phyloP scores from a whole-genome alignment of 2,888 invertebrate genomes.

The Netelia melanura region DNA sequence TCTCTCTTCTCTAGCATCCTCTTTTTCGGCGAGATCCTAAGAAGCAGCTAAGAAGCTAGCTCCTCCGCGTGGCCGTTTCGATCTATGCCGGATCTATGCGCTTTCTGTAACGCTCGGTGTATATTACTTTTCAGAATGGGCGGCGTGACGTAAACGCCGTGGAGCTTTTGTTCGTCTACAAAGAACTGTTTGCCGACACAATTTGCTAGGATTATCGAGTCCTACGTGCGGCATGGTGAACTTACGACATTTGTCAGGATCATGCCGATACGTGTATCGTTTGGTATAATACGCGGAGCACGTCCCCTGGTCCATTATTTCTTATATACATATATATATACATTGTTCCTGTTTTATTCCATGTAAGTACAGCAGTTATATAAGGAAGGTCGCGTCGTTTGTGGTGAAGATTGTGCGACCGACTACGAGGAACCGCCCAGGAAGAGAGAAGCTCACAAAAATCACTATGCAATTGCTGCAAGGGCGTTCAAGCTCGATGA shows the following conservation, averaged over 20 bases:
- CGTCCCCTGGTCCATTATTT: conserved; percentile 17
- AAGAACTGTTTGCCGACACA: conserved; percentile 83
- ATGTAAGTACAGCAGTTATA: conserved; percentile 14
- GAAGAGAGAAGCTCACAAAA: conserved; percentile 27
- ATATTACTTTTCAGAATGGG: conserved; percentile 84
- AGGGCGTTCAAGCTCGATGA: conserved; percentile 44
- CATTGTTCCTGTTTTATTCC: conserved; percentile 22
- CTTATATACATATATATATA: conserved; percentile 19
- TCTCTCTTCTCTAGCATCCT: background rate
- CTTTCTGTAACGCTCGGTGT: conserved; percentile 79
- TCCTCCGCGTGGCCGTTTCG: conserved; percentile 4
- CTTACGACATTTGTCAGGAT: conserved; percentile 26
- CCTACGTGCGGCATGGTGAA: conserved; percentile 8
- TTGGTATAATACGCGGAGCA: conserved; percentile 15
- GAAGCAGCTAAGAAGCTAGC: conserved; percentile 57
- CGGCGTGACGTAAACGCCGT: conserved; percentile 83
- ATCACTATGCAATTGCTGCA: conserved; percentile 35
- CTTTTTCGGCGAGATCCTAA: conserved; percentile 19
- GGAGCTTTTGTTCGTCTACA: conserved; percentile 78
- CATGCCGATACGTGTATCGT: conserved; percentile 6
- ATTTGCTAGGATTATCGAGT: conserved; percentile 80
- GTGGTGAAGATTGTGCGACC: conserved; percentile 55
- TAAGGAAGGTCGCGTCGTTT: conserved; percentile 58
- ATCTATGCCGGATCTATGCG: conserved; percentile 5
- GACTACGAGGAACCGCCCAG: conserved; percentile 34